A percentile compares a stretch with the other conserved stretches of the same genome.
Evolutionary conservation across 2,797 vertebrate species (phyloP).

Genomic region (Sebastes alutus): DNA sequence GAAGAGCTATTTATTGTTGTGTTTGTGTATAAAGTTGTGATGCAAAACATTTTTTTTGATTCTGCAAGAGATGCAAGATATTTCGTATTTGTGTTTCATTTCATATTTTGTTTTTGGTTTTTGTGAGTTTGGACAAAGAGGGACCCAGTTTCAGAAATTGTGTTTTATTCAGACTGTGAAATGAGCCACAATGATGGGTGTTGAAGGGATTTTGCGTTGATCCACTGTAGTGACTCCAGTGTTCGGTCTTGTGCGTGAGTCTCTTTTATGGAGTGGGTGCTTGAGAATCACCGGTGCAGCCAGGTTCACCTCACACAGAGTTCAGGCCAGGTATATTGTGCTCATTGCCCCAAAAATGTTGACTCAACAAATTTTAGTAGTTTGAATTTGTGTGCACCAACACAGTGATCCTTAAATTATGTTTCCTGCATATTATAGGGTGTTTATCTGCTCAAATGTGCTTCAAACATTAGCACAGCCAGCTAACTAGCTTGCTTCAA

Average conservation of each 20-base stretch:
- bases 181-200: neutral
- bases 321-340: conserved; percentile 48
- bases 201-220: neutral
- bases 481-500: neutral
- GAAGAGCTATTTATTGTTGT: neutral
- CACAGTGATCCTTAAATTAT: neutral
- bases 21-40: neutral
- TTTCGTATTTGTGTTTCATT: neutral
- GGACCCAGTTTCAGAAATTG: neutral
- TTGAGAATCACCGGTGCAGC: conserved; percentile 71
- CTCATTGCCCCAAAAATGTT: conserved; percentile 17
- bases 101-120: neutral
- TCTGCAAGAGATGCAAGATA: neutral
- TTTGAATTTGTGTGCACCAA: neutral
- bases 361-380: conserved; percentile 35
- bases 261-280: conserved; percentile 70
- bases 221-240: conserved; percentile 31
- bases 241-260: conserved; percentile 45
- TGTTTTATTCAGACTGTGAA: neutral
- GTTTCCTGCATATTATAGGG: neutral
- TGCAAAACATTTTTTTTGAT: neutral
- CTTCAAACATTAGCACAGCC: neutral
- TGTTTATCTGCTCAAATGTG: neutral
- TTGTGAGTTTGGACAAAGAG: neutral
- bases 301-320: conserved; percentile 55